These are phyloP conservation scores for Pachyramphus minor DNA, from an alignment of 2,113 vertebrate genomes.

Conservation along the genomic window DNA sequence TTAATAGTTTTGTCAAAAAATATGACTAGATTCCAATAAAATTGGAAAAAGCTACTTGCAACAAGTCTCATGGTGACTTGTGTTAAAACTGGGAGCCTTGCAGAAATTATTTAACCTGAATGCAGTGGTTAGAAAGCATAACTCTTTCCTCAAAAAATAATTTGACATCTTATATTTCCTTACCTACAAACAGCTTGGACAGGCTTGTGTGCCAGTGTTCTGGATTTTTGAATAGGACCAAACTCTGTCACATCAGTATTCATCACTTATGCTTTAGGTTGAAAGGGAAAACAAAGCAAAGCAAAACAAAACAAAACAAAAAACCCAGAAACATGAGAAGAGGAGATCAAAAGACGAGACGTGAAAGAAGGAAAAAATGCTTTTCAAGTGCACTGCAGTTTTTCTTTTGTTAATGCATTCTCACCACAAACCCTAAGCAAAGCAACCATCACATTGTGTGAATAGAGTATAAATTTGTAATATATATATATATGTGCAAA, in stretches of 20 bases:
- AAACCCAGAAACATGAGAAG: background rate
- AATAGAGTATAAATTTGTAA: background rate
- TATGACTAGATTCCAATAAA: background rate
- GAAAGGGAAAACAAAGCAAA: conserved; percentile 3
- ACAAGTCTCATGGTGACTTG: accelerated
- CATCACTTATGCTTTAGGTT: background rate
- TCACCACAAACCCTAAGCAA: background rate
- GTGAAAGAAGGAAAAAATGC: background rate
- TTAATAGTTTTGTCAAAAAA: background rate
- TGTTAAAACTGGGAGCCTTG: background rate
- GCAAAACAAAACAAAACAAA: background rate
- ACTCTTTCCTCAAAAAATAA: background rate
- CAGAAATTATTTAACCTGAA: background rate
- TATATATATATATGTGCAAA: background rate
- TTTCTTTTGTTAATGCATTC: background rate
- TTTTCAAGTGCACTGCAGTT: background rate
- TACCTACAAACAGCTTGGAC: background rate
- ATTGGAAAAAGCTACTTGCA: background rate
- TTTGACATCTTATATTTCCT: background rate
- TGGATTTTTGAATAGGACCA: background rate
- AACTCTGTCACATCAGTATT: background rate
- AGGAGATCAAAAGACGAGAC: conserved; percentile 21
- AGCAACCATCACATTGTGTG: background rate
- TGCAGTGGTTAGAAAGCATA: background rate
- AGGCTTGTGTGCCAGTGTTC: background rate